Evolutionary conservation across 2,113 vertebrate species (phyloP).

Genomic region (Tenebrosternarchus preto): DNA sequence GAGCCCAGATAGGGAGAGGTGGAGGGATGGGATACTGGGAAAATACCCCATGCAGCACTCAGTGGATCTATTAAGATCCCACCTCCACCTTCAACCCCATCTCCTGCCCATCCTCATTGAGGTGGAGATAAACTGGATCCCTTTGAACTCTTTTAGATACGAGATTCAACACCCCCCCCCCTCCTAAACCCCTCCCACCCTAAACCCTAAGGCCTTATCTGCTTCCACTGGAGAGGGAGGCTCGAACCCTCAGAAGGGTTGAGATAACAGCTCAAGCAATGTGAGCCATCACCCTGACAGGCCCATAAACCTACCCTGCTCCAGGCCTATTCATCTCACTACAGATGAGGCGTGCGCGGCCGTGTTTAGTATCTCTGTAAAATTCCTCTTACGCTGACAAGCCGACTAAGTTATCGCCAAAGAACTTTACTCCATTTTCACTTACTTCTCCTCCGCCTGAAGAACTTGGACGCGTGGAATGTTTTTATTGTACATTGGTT

Average conservation of each 20-base stretch:
- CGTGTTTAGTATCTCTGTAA: conserved; percentile 14
- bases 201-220: conserved; percentile 75
- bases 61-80: conserved; percentile 57
- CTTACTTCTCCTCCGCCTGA: background rate
- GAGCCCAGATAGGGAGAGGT: background rate
- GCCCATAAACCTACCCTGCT: conserved; percentile 51
- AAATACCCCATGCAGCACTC: conserved; percentile 23
- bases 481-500: background rate
- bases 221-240: conserved; percentile 79
- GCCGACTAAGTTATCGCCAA: background rate
- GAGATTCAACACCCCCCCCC: conserved; percentile 30
- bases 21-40: background rate
- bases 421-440: background rate
- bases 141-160: conserved; percentile 74
- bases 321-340: conserved; percentile 48
- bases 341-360: conserved; percentile 37
- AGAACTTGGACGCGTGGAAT: background rate
- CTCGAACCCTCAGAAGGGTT: conserved; percentile 74
- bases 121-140: conserved; percentile 81
- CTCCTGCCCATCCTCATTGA: conserved; percentile 76
- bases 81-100: conserved; percentile 68
- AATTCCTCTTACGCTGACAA: background rate
- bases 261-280: conserved; percentile 68
- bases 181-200: conserved; percentile 57
- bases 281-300: conserved; percentile 59